Conservation (phyloP, 2,888 invertebrate genomes). For the Gnatocerus cornutus region DNA sequence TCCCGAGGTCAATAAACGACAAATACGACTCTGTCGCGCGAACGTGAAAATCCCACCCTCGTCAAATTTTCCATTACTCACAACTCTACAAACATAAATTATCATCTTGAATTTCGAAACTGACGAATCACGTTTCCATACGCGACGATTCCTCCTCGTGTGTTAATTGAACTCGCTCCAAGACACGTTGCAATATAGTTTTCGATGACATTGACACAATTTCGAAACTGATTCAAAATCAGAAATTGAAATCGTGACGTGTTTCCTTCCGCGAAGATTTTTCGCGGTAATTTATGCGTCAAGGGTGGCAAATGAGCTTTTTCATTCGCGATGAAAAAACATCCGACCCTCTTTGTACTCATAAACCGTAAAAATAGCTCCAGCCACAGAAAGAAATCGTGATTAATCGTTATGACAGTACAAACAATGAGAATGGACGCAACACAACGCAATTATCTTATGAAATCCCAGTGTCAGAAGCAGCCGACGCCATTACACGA, state of each 20-base stretch:
- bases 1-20: too few species aligned
- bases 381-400: neutral
- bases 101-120: neutral
- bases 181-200: neutral
- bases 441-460: constrained; percentile 28
- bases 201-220: constrained; percentile 4
- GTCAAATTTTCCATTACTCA: too few species aligned
- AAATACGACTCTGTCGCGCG: too few species aligned
- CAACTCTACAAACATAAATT: too few species aligned
- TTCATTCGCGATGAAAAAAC: neutral
- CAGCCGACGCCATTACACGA: constrained; percentile 17
- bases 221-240: neutral
- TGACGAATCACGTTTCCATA: neutral
- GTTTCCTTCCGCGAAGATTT: too few species aligned
- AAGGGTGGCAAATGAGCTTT: too few species aligned
- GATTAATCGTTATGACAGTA: constrained; percentile 21
- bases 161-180: constrained; percentile 16
- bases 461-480: constrained; percentile 28
- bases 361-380: neutral
- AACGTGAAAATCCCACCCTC: too few species aligned
- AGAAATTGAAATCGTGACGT: too few species aligned
- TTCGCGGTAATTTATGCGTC: too few species aligned
- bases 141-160: neutral
- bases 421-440: constrained; percentile 22
- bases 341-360: neutral